phyloP scores from a whole-genome alignment of 1,140 invertebrate species.

The Centruroides vittatus region DNA sequence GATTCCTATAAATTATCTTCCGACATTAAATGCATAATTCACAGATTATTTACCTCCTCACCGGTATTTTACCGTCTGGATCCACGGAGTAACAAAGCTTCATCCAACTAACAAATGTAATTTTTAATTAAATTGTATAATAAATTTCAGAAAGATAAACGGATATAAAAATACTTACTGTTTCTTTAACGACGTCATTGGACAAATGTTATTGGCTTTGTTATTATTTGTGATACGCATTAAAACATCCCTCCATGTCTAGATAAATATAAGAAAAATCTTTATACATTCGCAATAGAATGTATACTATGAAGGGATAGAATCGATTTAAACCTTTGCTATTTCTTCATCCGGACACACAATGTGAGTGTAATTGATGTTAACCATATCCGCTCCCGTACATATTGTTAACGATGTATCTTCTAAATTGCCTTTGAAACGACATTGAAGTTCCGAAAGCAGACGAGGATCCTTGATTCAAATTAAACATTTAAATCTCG shows the following conservation, averaged over 20 bases:
- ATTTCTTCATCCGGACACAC: slow-evolving; percentile 81
- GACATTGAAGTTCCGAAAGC: slow-evolving; percentile 49
- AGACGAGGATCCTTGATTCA: slow-evolving; percentile 63
- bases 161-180: slow-evolving; percentile 58
- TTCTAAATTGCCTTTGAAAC: slow-evolving; percentile 59
- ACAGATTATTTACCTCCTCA: slow-evolving; percentile 46
- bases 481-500: not conserved
- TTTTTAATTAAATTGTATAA: no score
- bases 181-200: slow-evolving; percentile 88
- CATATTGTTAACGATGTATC: slow-evolving; percentile 95
- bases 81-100: slow-evolving; percentile 82
- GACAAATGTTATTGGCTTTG: slow-evolving; percentile 93
- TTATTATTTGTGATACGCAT: slow-evolving; percentile 88
- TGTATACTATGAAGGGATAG: not conserved
- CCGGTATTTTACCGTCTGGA: slow-evolving; percentile 87
- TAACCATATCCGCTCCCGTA: slow-evolving; percentile 97
- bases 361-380: slow-evolving; percentile 95
- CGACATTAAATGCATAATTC: no score
- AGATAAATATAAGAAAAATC: slow-evolving; percentile 21
- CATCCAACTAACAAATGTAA: slow-evolving; percentile 73
- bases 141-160: no score
- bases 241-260: slow-evolving; percentile 85
- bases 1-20: no score
- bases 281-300: no score
- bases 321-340: slow-evolving; percentile 57